phyloP scores from a whole-genome alignment of 2,113 vertebrate species.

The Hemiprocne comata region DNA sequence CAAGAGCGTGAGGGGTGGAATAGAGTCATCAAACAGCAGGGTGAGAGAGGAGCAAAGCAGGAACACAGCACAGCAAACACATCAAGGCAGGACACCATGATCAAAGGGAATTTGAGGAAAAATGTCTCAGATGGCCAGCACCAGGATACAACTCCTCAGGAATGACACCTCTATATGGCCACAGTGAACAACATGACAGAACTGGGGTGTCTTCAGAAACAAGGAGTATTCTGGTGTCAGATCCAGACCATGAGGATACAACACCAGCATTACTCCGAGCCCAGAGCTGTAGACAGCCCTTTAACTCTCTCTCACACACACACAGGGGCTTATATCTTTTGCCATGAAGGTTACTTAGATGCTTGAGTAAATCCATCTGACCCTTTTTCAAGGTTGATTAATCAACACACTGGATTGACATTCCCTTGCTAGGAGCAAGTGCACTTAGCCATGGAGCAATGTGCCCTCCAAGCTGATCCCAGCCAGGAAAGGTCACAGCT shows the following conservation, averaged over 20 bases:
- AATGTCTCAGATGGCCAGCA: not conserved
- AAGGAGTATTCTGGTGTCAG: not conserved
- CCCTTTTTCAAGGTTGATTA: slow-evolving; percentile 48
- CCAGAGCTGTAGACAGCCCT: not conserved
- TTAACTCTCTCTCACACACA: not conserved
- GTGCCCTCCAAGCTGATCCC: not conserved
- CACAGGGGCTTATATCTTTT: not conserved
- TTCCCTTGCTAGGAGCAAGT: not conserved
- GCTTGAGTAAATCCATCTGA: slow-evolving; percentile 24
- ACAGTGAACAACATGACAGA: not conserved
- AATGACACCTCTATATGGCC: not conserved
- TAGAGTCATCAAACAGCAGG: not conserved
- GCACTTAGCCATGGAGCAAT: accelerated
- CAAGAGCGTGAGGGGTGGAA: accelerated
- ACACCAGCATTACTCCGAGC: not conserved
- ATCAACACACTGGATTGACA: not conserved
- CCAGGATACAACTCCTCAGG: not conserved
- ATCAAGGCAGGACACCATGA: not conserved
- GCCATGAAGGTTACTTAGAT: slow-evolving; percentile 10
- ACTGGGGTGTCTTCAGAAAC: not conserved
- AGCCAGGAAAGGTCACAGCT: slow-evolving; percentile 3
- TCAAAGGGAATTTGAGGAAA: not conserved
- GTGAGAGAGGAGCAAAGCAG: not conserved
- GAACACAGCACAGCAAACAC: not conserved
- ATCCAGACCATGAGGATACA: not conserved